Base-by-base conservation (phyloP, 30 jellyfish, hydroid and myxozoan species). In the Aurelia coerulea region DNA sequence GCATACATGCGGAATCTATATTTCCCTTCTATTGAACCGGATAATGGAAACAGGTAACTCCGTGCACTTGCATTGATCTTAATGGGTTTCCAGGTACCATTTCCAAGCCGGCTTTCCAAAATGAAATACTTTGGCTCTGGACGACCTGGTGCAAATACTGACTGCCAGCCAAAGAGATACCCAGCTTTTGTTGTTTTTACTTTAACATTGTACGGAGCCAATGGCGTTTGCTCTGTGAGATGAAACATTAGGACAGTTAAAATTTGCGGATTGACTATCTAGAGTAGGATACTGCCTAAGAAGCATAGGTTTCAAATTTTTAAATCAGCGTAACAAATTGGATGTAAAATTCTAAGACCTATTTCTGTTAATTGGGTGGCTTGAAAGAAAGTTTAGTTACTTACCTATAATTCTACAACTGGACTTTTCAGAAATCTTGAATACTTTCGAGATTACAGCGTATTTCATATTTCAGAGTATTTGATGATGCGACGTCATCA, bases 101-200 rank as follows among this genome's bases (percentile, higher is more conserved):
- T 79, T 4, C 59, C 88, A 46, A 58, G 58, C 29, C 41, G 58
- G 62, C 39, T 56, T 60, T 95, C 93, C 29, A 90, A 41, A 0
- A 79, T 73, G 72, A 67, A 75, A 54, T 78, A 77, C 17, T 63
- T 52, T 33, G 80, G 81, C 15, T 94, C 58, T 3, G 98, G 98
- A 7, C 99, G 98, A n/a, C 97, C 97, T 0, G 99, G 99, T 3
- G 97, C 88, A 18, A 86, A 62, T 11, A 62, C 56, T 56, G 62
- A 68, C 73, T 66, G 46, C 99, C 99, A 95, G 15, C 65, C 72
- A 59, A 95, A 67, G 16, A 63, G 63, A 85, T 79, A 95, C 5
- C 99, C 99, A 10, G 29, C 23, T 33, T 49, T 41, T 11, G 99
- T 70, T 9, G 59, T 65, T 73, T 90, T 95, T 56, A 95, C 94